Evolutionary conservation across 2,888 invertebrate species (phyloP).

Genomic region (Stegophylla sp.): DNA sequence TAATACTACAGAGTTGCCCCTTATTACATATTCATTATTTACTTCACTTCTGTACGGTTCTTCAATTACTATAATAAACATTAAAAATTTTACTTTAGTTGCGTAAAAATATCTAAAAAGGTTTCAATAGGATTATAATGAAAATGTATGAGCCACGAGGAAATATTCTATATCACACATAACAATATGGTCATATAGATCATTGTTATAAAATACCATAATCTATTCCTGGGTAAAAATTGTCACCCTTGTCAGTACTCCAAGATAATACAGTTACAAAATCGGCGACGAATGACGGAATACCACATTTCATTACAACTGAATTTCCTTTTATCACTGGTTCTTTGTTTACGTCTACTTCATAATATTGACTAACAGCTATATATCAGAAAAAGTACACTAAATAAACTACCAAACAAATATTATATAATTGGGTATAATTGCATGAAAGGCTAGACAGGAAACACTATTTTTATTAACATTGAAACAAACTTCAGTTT

Average conservation of each 20-base stretch:
- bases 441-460: not conserved
- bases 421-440: not conserved
- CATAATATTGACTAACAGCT: conserved; percentile 84
- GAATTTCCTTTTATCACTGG: conserved; percentile 89
- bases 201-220: conserved; percentile 60
- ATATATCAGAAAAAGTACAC: conserved; percentile 64
- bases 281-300: conserved; percentile 91
- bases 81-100: not conserved
- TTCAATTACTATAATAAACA: conserved; percentile 75
- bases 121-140: not conserved
- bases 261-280: conserved; percentile 86
- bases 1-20: conserved; percentile 84
- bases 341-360: conserved; percentile 85
- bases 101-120: not conserved
- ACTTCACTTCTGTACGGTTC: conserved; percentile 90
- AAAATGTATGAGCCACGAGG: conserved; percentile 1
- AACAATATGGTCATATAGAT: conserved; percentile 8
- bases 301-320: conserved; percentile 85
- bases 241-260: conserved; percentile 81
- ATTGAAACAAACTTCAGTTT: not conserved
- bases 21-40: conserved; percentile 87
- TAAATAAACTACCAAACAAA: not conserved
- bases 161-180: conserved; percentile 34
- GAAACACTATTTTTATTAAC: conserved; percentile 13
- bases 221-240: conserved; percentile 71